Conservation (phyloP, 1,140 invertebrate genomes). For the Apis mellifera region Amel_HAv3.1 CM009941.2:6810001-6810500, state of each 20-base stretch:
- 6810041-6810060: conserved; percentile 24
- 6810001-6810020: conserved; percentile 61
- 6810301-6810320: not conserved
- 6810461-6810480: conserved; percentile 66
- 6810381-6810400: conserved; percentile 50
- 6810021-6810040: conserved; percentile 48
- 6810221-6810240: not conserved
- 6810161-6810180: too few species aligned
- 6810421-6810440: conserved; percentile 38
- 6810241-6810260: not conserved
- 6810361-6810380: conserved; percentile 40
- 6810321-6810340: conserved; percentile 16
- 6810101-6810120: conserved; percentile 1
- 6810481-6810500: conserved; percentile 60
- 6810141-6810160: not conserved
- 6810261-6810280: too few species aligned
- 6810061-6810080: conserved; percentile 29
- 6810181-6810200: not conserved
- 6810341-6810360: conserved; percentile 49
- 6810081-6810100: conserved; percentile 27
- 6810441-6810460: conserved; percentile 65
- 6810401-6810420: conserved; percentile 49
- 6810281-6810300: not conserved
- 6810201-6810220: not conserved
- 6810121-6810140: conserved; percentile 7